Evolutionary conservation across 2,888 invertebrate species (phyloP).

Genomic region (Gortyna flavago): DNA sequence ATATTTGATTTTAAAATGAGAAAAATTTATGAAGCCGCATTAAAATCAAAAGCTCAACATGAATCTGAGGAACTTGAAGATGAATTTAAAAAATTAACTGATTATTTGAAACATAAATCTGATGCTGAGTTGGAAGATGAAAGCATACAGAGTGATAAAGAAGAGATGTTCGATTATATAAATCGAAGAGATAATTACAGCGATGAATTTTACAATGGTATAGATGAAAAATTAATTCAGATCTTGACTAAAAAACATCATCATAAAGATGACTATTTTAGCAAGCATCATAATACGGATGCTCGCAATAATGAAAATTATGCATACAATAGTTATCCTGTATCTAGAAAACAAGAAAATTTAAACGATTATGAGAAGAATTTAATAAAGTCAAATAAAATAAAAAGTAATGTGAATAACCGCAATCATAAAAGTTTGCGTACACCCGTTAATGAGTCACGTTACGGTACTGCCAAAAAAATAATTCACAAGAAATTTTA

Average conservation of each 20-base stretch:
- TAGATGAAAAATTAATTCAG: slow-evolving; percentile 35
- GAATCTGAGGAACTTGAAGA: slow-evolving; percentile 28
- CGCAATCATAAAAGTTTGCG: neutral
- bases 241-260: slow-evolving; percentile 24
- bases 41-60: slow-evolving; percentile 22
- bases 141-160: neutral
- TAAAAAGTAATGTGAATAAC: neutral
- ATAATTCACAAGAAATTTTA: neutral
- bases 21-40: slow-evolving; percentile 43
- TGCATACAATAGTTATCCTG: neutral
- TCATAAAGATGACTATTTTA: slow-evolving; percentile 18
- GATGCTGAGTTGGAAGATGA: neutral
- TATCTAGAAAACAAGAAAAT: slow-evolving; percentile 39
- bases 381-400: neutral
- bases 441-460: neutral
- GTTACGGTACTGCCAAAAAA: neutral
- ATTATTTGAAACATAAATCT: slow-evolving; percentile 39
- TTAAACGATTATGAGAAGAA: slow-evolving; percentile 16
- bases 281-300: neutral
- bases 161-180: slow-evolving; percentile 2
- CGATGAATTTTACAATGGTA: slow-evolving; percentile 12
- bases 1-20: slow-evolving; percentile 48
- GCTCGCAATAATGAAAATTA: neutral
- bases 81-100: slow-evolving; percentile 30
- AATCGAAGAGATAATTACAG: slow-evolving; percentile 21